Base-by-base conservation (phyloP, 2,797 vertebrate genomes). In the Sebastes dallii region DNA sequence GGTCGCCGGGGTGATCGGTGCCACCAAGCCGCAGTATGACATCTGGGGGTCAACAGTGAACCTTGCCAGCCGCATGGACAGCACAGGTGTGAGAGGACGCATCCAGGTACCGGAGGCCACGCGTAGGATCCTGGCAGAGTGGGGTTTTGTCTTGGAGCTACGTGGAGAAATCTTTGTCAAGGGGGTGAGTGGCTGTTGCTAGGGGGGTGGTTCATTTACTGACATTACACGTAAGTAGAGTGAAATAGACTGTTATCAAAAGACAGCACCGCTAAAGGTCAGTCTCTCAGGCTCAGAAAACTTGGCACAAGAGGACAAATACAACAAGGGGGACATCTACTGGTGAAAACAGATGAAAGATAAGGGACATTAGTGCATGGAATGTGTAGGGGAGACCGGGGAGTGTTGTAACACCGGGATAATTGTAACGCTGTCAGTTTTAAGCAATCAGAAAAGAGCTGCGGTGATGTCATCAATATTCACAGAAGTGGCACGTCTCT, bases 21-120 rank as follows among this genome's bases (percentile, higher is more conserved):
- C 95, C 74, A 94, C 94, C 61, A 96, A 96, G 82, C 96, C 95
- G 0, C 96, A 96, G 85, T 96, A 96, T 4, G 96, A 96, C 81
- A 96, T 96, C 88, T 96, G 96, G 96, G 96, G 95, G 13, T 90
- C 94, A 7, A 96, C 95, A 0, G 95, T 96, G 84, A 96, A 96
- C 84, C 77, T 96, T 86, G 96, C 95, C 30, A 96, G 96, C 79
- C 94, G 95, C 24, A 96, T 96, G 96, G 95, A 96, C 89, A 96
- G 89, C 86, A 95, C 95, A 3, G 96, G 96, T 5, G 91, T 96
- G 55, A 95, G 90, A 4, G 94, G 95, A n/a, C 90, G 91, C 39
- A 95, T 96, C 76, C 96, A 96, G 86, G 95, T 96, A 25, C 94
- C 95, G 0, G 95, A 96, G 84, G 88, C 88, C 69, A 96, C 95